These are phyloP conservation scores for Oncorhynchus keta DNA, from an alignment of 2,113 vertebrate species.

Conservation along the genomic window DNA sequence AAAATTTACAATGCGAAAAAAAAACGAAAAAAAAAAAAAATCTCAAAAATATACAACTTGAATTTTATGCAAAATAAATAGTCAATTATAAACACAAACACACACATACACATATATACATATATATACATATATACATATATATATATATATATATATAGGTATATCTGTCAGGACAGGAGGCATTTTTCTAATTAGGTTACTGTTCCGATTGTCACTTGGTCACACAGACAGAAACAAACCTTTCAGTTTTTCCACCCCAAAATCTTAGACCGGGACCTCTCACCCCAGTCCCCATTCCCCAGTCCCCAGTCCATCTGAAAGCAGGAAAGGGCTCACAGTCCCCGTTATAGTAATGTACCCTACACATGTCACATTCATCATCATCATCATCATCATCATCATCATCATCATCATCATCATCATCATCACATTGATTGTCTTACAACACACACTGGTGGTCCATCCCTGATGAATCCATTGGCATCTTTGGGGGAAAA, in stretches of 20 bases:
- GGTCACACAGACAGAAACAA: constrained; percentile 4
- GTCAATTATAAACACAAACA: too few relatives aligned
- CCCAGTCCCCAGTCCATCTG: not conserved
- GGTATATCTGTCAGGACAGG: constrained; percentile 52
- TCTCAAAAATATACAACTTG: too few relatives aligned
- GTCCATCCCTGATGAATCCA: not conserved
- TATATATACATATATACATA: not conserved
- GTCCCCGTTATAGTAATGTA: constrained; percentile 17
- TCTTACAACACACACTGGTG: constrained; percentile 39
- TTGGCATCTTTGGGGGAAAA: not conserved
- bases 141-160: constrained; percentile 3
- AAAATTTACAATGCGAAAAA: constrained; percentile 23
- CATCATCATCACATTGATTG: constrained; percentile 40
- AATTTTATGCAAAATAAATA: constrained; percentile 56
- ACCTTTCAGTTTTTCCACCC: not conserved
- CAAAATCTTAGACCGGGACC: constrained; percentile 1
- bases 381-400: not conserved
- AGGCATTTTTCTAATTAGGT: constrained; percentile 47
- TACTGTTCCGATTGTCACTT: constrained; percentile 39
- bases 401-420: constrained; percentile 15
- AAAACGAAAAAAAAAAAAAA: not conserved
- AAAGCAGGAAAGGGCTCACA: not conserved
- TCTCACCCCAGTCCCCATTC: not conserved
- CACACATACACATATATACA: not conserved
- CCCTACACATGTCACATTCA: constrained; percentile 51